Conservation (phyloP, 1,140 invertebrate genomes). For the Anastatus disparis region DNA sequence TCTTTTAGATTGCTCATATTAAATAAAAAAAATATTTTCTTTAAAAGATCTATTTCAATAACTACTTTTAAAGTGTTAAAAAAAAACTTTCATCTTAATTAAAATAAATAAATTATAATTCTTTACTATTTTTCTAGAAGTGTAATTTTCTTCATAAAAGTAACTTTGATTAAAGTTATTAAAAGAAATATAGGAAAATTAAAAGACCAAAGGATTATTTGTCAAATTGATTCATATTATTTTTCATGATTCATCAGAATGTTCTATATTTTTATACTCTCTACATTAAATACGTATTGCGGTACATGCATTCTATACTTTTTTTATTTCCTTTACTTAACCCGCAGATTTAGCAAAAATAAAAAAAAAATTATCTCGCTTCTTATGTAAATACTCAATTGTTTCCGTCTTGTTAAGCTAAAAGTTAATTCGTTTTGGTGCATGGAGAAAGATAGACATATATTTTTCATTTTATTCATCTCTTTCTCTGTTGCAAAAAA, state of each 20-base stretch:
- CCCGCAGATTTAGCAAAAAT: slow-evolving; percentile 31
- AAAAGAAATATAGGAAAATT: slow-evolving; percentile 15
- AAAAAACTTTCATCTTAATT: too few species aligned
- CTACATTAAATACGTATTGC: slow-evolving; percentile 39
- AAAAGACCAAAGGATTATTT: slow-evolving; percentile 16
- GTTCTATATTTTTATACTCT: slow-evolving; percentile 25
- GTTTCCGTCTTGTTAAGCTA: slow-evolving; percentile 14
- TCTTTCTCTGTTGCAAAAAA: slow-evolving; percentile 23
- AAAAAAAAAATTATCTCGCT: slow-evolving; percentile 28
- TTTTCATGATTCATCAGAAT: slow-evolving; percentile 12
- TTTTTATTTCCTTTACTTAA: slow-evolving; percentile 29
- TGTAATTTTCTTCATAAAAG: too few species aligned
- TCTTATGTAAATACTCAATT: slow-evolving; percentile 26
- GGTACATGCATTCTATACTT: slow-evolving; percentile 31
- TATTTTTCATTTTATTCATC: neutral
- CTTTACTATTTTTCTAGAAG: too few species aligned
- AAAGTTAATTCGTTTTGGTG: slow-evolving; percentile 35
- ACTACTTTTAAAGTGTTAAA: too few species aligned
- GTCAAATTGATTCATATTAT: slow-evolving; percentile 13
- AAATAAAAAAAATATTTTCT: slow-evolving; percentile 33
- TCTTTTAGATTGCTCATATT: slow-evolving; percentile 1
- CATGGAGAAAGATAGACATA: slow-evolving; percentile 36
- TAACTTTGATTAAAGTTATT: too few species aligned
- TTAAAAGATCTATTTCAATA: too few species aligned
- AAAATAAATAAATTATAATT: too few species aligned